These are phyloP conservation scores for Andrena bicolor DNA, from an alignment of 2,888 invertebrate genomes.

Conservation along the genomic window DNA sequence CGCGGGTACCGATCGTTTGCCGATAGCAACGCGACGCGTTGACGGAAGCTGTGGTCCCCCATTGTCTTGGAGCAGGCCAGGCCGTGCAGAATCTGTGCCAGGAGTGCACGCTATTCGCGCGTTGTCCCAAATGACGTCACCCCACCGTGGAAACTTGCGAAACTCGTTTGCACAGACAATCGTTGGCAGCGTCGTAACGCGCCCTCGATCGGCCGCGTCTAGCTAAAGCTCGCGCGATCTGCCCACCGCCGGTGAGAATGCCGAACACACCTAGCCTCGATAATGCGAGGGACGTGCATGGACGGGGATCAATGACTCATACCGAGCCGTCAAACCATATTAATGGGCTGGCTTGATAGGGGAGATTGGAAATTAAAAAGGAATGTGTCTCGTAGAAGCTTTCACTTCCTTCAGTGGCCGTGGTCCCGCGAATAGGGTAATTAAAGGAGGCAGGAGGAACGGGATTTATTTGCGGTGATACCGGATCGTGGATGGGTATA, in stretches of 20 bases:
- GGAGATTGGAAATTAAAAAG: slow-evolving; percentile 44
- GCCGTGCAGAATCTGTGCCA: slow-evolving; percentile 78
- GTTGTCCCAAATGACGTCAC: slow-evolving; percentile 80
- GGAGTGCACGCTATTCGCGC: slow-evolving; percentile 73
- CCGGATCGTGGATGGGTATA: slow-evolving; percentile 23
- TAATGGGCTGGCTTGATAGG: slow-evolving; percentile 59
- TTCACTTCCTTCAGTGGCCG: slow-evolving; percentile 64
- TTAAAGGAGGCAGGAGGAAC: slow-evolving; percentile 59
- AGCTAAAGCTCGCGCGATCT: slow-evolving; percentile 66
- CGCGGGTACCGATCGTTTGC: slow-evolving; percentile 51
- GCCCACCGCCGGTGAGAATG: slow-evolving; percentile 76
- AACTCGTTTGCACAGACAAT: slow-evolving; percentile 76
- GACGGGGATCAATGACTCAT: slow-evolving; percentile 69
- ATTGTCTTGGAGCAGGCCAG: slow-evolving; percentile 65
- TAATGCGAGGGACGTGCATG: slow-evolving; percentile 60
- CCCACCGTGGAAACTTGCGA: slow-evolving; percentile 62
- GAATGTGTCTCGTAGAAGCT: slow-evolving; percentile 42
- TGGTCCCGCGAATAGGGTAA: slow-evolving; percentile 53
- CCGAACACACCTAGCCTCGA: slow-evolving; percentile 74
- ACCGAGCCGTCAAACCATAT: slow-evolving; percentile 70
- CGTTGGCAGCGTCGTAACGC: slow-evolving; percentile 44
- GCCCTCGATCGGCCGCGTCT: slow-evolving; percentile 38
- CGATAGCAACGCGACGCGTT: slow-evolving; percentile 56
- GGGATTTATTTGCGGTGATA: slow-evolving; percentile 53
- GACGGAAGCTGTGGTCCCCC: slow-evolving; percentile 71